phyloP scores from a whole-genome alignment of 2,888 invertebrate species.

The Drosophila anomelani region DNA sequence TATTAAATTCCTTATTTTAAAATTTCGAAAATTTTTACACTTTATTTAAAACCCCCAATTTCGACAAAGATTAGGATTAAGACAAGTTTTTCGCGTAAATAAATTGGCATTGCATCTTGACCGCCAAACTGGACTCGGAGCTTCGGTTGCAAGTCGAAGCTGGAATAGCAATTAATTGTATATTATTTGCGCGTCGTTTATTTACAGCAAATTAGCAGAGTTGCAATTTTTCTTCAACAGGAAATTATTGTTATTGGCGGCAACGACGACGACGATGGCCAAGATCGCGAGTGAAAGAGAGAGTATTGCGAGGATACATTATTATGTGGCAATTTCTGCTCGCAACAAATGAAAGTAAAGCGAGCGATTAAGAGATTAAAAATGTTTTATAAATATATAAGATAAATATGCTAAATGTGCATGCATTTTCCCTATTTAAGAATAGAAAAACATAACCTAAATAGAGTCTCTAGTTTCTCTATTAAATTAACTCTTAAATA shows the following conservation, averaged over 20 bases:
- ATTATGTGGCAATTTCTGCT: constrained; percentile 29
- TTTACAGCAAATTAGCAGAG: constrained; percentile 77
- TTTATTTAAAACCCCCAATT: neutral
- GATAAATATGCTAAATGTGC: neutral
- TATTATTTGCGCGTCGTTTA: constrained; percentile 79
- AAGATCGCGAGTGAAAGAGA: constrained; percentile 32
- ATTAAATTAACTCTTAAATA: constrained; percentile 10
- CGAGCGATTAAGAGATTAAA: constrained; percentile 18
- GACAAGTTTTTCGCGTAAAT: constrained; percentile 1
- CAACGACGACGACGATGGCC: constrained; percentile 48
- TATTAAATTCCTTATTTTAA: neutral
- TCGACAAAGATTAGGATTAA: neutral
- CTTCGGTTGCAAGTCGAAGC: constrained; percentile 42
- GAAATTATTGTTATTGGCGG: constrained; percentile 74
- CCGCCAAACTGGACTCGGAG: constrained; percentile 53
- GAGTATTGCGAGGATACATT: constrained; percentile 17
- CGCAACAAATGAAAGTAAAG: constrained; percentile 54
- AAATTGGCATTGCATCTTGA: constrained; percentile 48
- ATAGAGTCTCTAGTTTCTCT: neutral
- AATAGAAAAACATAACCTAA: neutral
- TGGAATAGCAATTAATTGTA: constrained; percentile 72
- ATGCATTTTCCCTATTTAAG: neutral
- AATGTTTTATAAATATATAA: neutral
- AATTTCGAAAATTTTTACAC: rapidly evolving
- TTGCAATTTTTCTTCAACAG: constrained; percentile 75